phyloP scores from a whole-genome alignment of 2,797 vertebrate species.

The Halcyon chelicuti region DNA sequence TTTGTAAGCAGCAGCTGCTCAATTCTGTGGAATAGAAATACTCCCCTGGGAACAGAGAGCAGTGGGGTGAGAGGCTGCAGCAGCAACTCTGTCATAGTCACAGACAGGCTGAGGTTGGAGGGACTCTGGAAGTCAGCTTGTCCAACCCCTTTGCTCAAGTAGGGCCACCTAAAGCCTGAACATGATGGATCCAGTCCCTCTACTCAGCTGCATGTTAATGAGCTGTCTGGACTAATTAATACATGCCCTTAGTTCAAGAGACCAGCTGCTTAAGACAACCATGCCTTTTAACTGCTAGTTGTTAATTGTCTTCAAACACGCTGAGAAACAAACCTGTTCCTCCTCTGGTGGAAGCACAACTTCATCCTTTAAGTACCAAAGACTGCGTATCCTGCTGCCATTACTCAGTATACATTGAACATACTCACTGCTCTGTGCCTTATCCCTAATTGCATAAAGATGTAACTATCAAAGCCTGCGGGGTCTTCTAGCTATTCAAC shows the following conservation, averaged over 20 bases:
- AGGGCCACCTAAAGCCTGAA: background rate
- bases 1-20: background rate
- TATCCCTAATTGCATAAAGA: background rate
- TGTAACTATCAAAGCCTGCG: background rate
- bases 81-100: background rate
- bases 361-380: background rate
- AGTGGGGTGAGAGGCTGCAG: background rate
- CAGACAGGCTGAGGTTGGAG: background rate
- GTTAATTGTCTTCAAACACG: background rate
- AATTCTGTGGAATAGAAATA: too few species aligned
- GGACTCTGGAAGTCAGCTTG: background rate
- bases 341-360: background rate
- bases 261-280: background rate
- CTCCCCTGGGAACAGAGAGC: fast-evolving
- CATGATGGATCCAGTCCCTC: too few species aligned
- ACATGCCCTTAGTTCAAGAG: background rate
- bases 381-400: background rate
- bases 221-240: background rate
- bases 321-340: background rate
- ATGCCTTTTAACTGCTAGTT: background rate
- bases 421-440: background rate
- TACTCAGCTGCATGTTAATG: background rate
- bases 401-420: background rate
- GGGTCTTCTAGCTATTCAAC: background rate
- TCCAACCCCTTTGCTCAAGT: background rate